Percentiles rank a stretch among this genome's conserved stretches.
Conservation (phyloP, 2,888 invertebrate species). For the Pedicia rivosa region DNA sequence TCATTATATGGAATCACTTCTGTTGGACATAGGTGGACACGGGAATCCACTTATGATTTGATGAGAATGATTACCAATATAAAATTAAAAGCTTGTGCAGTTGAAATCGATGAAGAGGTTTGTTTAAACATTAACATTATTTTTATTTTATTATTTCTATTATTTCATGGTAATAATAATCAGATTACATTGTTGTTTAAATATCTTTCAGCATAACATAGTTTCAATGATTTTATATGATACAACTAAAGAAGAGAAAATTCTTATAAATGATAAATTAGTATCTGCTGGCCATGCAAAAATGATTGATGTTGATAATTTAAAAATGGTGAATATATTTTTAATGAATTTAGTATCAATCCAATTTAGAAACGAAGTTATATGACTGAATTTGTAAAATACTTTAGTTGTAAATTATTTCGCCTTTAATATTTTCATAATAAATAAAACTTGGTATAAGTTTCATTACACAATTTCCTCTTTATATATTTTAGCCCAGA, state of each 20-base stretch:
- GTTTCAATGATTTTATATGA: slow-evolving; percentile 20
- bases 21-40: slow-evolving; percentile 16
- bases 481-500: too few relatives aligned
- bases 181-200: too few relatives aligned
- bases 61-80: slow-evolving; percentile 15
- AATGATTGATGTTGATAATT: slow-evolving; percentile 16
- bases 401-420: neutral
- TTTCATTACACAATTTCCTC: too few relatives aligned
- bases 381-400: too few relatives aligned
- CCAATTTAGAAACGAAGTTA: too few relatives aligned
- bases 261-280: slow-evolving; percentile 16
- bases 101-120: slow-evolving; percentile 15
- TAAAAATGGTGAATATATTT: slow-evolving; percentile 9
- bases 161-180: too few relatives aligned
- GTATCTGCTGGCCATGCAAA: slow-evolving; percentile 15
- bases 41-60: slow-evolving; percentile 16
- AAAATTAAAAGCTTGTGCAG: slow-evolving; percentile 18
- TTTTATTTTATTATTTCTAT: neutral
- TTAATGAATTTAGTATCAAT: neutral
- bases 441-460: too few relatives aligned
- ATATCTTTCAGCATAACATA: slow-evolving; percentile 15
- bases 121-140: slow-evolving; percentile 1
- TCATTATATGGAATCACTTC: slow-evolving; percentile 19
- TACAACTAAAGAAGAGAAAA: slow-evolving; percentile 14
- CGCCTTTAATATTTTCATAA: too few relatives aligned